These are phyloP conservation scores for Drosophila macrospina DNA, from an alignment of 2,888 invertebrate species.

Conservation along the genomic window DNA sequence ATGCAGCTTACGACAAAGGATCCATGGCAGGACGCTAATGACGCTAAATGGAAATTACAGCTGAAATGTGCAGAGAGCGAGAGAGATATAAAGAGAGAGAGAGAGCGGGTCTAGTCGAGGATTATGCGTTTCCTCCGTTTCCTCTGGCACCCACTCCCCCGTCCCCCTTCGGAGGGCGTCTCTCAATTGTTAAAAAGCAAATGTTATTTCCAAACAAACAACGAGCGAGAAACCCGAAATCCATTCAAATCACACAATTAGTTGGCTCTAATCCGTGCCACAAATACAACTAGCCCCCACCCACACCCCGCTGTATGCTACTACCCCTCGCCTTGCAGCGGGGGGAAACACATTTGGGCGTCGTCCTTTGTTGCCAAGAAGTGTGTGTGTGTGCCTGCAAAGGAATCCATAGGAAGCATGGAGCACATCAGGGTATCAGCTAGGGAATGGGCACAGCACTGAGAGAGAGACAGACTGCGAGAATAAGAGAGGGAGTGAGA, in stretches of 20 bases:
- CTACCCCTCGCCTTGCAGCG: no score
- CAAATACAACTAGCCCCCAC: slow-evolving; percentile 59
- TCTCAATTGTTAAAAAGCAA: slow-evolving; percentile 58
- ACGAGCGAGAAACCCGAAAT: slow-evolving; percentile 66
- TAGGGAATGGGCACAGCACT: slow-evolving; percentile 4
- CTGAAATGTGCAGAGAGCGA: not conserved
- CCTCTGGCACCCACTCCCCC: no score
- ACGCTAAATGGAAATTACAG: slow-evolving; percentile 54
- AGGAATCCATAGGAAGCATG: slow-evolving; percentile 70
- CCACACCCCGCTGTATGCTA: no score
- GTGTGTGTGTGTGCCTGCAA: slow-evolving; percentile 19
- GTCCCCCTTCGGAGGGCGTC: slow-evolving; percentile 5
- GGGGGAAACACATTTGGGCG: slow-evolving; percentile 6
- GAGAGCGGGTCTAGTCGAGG: not conserved
- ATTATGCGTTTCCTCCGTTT: slow-evolving; percentile 32
- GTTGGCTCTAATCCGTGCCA: slow-evolving; percentile 75
- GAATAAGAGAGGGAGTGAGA: no score
- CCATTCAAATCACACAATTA: slow-evolving; percentile 81
- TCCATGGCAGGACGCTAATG: slow-evolving; percentile 38
- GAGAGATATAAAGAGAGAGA: no score
- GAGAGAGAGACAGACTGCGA: not conserved
- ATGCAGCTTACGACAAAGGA: slow-evolving; percentile 53
- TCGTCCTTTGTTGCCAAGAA: slow-evolving; percentile 61
- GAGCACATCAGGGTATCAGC: slow-evolving; percentile 37
- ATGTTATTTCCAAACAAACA: slow-evolving; percentile 78